Evolutionary conservation across 2,888 invertebrate genomes (phyloP).

Genomic region (Agrochola circellaris): DNA sequence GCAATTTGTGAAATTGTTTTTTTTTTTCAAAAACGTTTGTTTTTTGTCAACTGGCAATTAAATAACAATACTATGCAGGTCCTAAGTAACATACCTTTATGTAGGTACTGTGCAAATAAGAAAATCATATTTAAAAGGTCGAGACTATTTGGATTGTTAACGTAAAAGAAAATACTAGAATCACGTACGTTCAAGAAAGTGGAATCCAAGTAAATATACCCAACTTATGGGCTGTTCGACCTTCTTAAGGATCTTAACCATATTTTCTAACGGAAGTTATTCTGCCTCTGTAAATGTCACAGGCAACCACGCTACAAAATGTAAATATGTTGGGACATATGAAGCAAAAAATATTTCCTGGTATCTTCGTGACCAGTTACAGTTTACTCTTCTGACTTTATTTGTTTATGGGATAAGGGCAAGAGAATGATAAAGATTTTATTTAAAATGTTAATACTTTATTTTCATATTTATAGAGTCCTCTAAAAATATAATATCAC

Average conservation of each 20-base stretch:
- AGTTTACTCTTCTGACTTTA: background rate
- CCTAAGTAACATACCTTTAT: background rate
- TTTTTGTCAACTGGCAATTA: background rate
- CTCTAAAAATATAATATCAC: background rate
- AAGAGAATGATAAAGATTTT: background rate
- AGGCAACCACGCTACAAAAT: conserved; percentile 19
- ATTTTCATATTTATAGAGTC: background rate
- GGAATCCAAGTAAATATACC: conserved; percentile 20
- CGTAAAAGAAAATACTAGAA: background rate
- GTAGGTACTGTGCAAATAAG: background rate
- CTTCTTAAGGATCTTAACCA: conserved; percentile 22
- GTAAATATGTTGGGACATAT: conserved; percentile 23
- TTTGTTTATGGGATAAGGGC: background rate
- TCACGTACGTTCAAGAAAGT: background rate
- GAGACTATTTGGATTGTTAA: background rate
- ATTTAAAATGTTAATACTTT: background rate
- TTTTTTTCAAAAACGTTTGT: background rate
- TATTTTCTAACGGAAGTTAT: conserved; percentile 39
- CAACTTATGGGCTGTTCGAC: background rate
- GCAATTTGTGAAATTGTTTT: background rate
- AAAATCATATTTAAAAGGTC: background rate
- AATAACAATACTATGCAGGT: too few relatives aligned
- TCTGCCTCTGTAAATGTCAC: conserved; percentile 30
- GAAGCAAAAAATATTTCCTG: conserved; percentile 21
- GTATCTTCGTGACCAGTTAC: conserved; percentile 5